Percentiles rank a stretch among this genome's conserved stretches.
Conservation (phyloP, 2,797 vertebrate species). For the Novumbra hubbsi region DNA sequence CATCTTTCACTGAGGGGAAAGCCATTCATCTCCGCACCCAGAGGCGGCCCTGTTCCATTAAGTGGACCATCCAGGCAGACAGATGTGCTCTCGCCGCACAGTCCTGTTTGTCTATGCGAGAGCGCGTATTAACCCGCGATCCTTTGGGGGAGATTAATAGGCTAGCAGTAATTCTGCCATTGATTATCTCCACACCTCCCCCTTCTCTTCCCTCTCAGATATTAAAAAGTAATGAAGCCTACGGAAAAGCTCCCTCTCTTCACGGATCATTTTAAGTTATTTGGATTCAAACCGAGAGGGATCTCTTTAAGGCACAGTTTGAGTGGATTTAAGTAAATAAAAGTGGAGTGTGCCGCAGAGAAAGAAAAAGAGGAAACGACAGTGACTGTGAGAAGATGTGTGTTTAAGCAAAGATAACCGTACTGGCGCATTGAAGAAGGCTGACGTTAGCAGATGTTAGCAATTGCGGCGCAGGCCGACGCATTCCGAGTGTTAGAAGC, state of each 20-base stretch:
- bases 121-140: constrained; percentile 77
- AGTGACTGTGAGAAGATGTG: constrained; percentile 64
- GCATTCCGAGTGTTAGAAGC: constrained; percentile 74
- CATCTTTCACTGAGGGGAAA: constrained; percentile 19
- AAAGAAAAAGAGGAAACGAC: constrained; percentile 40
- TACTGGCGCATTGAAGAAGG: constrained; percentile 67
- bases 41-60: constrained; percentile 77
- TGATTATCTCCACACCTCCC: constrained; percentile 79
- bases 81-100: constrained; percentile 69
- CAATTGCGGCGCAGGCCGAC: constrained; percentile 65
- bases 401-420: constrained; percentile 72
- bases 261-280: constrained; percentile 82
- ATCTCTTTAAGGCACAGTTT: constrained; percentile 79
- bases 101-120: constrained; percentile 76
- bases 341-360: constrained; percentile 65
- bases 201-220: constrained; percentile 66
- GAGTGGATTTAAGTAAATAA: constrained; percentile 82
- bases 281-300: constrained; percentile 77
- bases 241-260: constrained; percentile 68
- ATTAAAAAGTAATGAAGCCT: constrained; percentile 85
- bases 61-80: constrained; percentile 81
- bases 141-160: constrained; percentile 80
- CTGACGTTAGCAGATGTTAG: constrained; percentile 72
- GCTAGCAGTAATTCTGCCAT: constrained; percentile 74
- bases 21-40: constrained; percentile 71